Evolutionary conservation across 2,113 vertebrate species (phyloP), one percentile per base, ranked within the genome.

Genomic region (Tupaia chinensis): DNA sequence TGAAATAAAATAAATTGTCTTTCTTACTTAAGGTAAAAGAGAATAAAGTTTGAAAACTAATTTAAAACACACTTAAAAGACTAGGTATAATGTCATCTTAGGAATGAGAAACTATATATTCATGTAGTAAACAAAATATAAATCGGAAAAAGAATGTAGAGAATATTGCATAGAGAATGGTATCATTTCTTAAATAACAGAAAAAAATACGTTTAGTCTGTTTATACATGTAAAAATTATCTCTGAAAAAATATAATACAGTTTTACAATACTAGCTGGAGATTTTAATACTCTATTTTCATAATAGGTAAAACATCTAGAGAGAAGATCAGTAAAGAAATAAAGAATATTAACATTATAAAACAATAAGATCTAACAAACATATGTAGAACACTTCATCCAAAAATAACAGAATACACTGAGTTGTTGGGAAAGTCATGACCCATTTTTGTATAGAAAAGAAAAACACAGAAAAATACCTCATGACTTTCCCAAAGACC

Each of bases 1-100:
- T 23, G 7, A 94, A 9, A 4, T 72, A 85, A 85, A 90, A 90
- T 61, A 85, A 85, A 90, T 85, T 61, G 27, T 22, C 56, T 89
- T 87, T 29, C 3, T 19, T 83, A 78, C 29, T 70, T 65, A 90
- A 29, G 32, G 22, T 34, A 7, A 34, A 63, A 29, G 16, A 56
- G 72, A 56, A 78, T 44, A 82, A 82, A 74, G 74, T 86, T 32
- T 70, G 44, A 80, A 72, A 74, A 68, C 69, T 72, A 80, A 87
- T 80, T 81, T 88, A 94, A 87, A 72, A 72, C 20, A 72, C 54
- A 20, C 74, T 20, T 80, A 34, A 70, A 65, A 61, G 11, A 65
- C 66, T 61, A 79, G 83, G n/a, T 82, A 58, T 68, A 60, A 82
- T 25, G 69, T 16, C 88, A 20, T 10, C 61, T 81, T 93, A 58